A percentile compares a stretch with the other conserved stretches of the same genome.
These are phyloP conservation scores for Zoanthus sociatus DNA, from an alignment of 92 coral and sea anemone genomes.

Conservation along the genomic window DNA sequence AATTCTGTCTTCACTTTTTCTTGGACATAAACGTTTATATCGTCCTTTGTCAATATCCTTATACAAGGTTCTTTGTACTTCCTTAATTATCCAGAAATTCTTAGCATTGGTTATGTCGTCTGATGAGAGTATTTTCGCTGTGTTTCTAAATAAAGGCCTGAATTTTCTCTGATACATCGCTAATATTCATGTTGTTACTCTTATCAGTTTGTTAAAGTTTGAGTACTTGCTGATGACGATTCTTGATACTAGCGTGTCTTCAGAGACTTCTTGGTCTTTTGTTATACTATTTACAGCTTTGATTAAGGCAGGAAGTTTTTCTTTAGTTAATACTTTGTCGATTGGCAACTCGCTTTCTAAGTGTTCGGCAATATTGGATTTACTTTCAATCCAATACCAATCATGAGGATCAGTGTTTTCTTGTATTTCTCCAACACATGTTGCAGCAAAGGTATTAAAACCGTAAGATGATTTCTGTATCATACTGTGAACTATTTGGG, in stretches of 20 bases:
- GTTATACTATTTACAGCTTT: not conserved
- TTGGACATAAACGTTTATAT: slow-evolving; percentile 50
- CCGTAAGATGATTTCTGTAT: slow-evolving; percentile 72
- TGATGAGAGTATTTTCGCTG: not conserved
- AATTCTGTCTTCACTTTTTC: slow-evolving; percentile 42
- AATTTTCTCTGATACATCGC: slow-evolving; percentile 30
- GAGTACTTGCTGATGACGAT: slow-evolving; percentile 50
- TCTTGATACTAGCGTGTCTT: not conserved
- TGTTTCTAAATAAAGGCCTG: slow-evolving; percentile 39
- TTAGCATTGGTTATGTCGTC: slow-evolving; percentile 38
- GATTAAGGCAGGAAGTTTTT: not conserved
- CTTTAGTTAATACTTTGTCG: not conserved
- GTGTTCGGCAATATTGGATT: slow-evolving; percentile 52
- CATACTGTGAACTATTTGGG: slow-evolving; percentile 74
- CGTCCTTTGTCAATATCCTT: slow-evolving; percentile 40
- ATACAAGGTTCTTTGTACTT: slow-evolving; percentile 30
- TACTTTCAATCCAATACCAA: slow-evolving; percentile 76
- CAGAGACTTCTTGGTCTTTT: not conserved
- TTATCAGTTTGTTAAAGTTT: slow-evolving; percentile 31
- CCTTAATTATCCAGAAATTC: slow-evolving; percentile 44
- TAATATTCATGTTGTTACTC: slow-evolving; percentile 57
- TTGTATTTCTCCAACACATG: slow-evolving; percentile 68
- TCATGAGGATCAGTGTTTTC: slow-evolving; percentile 56
- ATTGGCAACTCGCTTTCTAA: slow-evolving; percentile 57
- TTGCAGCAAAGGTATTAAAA: slow-evolving; percentile 74